phyloP scores from a whole-genome alignment of 2,888 invertebrate species.

The Epistrophe eligans region DNA sequence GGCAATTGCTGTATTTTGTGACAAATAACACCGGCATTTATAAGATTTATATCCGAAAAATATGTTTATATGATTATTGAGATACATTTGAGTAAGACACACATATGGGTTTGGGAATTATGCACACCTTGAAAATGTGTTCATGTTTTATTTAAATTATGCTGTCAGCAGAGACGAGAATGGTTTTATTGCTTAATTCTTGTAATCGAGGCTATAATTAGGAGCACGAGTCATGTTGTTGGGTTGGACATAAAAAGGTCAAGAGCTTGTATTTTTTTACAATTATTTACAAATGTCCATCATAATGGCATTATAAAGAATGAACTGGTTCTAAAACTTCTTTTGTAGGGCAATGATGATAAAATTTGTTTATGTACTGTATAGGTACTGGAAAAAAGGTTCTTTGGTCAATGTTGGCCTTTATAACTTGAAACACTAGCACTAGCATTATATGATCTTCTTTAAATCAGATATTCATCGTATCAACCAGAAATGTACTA shows the following conservation, averaged over 20 bases:
- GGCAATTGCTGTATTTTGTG: slow-evolving; percentile 66
- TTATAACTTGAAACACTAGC: neutral
- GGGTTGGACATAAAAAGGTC: slow-evolving; percentile 16
- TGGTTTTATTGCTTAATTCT: slow-evolving; percentile 21
- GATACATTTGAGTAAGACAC: slow-evolving; percentile 41
- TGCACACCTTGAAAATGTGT: slow-evolving; percentile 62
- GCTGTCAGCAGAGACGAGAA: slow-evolving; percentile 53
- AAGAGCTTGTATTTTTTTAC: slow-evolving; percentile 1
- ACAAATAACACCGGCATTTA: slow-evolving; percentile 58
- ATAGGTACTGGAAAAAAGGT: neutral
- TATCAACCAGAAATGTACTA: neutral
- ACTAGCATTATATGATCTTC: neutral
- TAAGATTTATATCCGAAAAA: slow-evolving; percentile 69
- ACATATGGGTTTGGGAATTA: slow-evolving; percentile 10
- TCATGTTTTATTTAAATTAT: slow-evolving; percentile 68
- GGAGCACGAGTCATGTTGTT: slow-evolving; percentile 9
- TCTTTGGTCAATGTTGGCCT: neutral
- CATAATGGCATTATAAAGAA: neutral
- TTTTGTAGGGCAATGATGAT: neutral
- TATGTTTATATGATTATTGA: slow-evolving; percentile 57
- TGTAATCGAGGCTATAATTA: slow-evolving; percentile 16
- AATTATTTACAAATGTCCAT: neutral
- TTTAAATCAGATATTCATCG: neutral
- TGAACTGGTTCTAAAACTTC: neutral
- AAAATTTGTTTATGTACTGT: neutral